phyloP scores from a whole-genome alignment of 2,113 vertebrate species.

The Motacilla tschutschensis region DNA sequence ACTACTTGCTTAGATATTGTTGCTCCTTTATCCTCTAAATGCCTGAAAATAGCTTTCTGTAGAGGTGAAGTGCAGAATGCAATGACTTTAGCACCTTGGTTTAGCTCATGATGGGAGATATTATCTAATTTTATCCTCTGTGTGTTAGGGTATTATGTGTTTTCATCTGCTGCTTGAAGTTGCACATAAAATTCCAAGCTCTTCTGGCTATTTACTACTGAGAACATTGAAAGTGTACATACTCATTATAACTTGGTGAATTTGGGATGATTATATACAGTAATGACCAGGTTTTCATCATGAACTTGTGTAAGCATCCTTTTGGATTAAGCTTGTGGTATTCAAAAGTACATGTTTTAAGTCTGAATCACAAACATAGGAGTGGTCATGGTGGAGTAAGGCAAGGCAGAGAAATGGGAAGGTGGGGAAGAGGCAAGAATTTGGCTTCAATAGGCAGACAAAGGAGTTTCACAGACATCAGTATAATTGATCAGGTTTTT shows the following conservation, averaged over 20 bases:
- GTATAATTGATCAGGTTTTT: neutral
- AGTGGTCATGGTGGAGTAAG: neutral
- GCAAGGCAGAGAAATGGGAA: neutral
- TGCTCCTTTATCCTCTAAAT: constrained; percentile 11
- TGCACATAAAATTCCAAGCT: neutral
- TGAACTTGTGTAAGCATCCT: neutral
- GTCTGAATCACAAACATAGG: neutral
- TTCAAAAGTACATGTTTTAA: neutral
- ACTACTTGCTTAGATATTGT: neutral
- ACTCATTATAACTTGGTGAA: neutral
- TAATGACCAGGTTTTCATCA: neutral
- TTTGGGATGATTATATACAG: neutral
- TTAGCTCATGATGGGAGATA: constrained; percentile 7
- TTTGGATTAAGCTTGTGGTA: neutral
- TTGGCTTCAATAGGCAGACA: neutral
- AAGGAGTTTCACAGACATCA: neutral
- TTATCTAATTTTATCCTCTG: neutral
- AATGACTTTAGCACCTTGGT: neutral
- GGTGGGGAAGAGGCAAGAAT: neutral
- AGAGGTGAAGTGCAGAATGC: neutral
- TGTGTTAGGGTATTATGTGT: neutral
- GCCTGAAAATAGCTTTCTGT: constrained; percentile 3
- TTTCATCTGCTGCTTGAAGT: constrained; percentile 1
- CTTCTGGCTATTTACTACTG: neutral
- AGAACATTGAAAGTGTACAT: neutral